phyloP scores from a whole-genome alignment of 2,888 invertebrate genomes.

The Thera obeliscata region DNA sequence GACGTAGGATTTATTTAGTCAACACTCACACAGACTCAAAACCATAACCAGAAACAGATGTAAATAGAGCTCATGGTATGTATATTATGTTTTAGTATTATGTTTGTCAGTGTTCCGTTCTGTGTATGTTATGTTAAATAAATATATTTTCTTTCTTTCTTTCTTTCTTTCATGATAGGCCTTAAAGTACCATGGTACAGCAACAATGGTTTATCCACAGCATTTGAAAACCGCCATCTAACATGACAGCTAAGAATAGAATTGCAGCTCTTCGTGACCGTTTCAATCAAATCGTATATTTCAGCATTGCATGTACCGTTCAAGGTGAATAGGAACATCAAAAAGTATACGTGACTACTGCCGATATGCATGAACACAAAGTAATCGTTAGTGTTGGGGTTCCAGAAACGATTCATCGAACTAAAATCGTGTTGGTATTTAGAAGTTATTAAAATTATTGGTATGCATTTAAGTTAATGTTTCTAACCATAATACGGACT shows the following conservation, averaged over 20 bases:
- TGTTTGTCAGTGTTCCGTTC: too few species aligned
- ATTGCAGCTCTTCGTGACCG: constrained; percentile 25
- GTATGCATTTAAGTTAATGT: too few species aligned
- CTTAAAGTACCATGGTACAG: neutral
- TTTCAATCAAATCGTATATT: constrained; percentile 26
- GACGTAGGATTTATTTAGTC: too few species aligned
- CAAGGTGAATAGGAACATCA: constrained; percentile 29
- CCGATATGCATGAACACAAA: constrained; percentile 11
- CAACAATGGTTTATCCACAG: neutral
- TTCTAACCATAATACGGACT: too few species aligned
- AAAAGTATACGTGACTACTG: constrained; percentile 20
- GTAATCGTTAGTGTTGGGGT: neutral
- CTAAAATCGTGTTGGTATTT: neutral
- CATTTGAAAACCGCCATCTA: neutral
- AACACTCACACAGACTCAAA: too few species aligned
- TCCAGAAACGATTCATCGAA: neutral
- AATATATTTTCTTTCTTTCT: too few species aligned
- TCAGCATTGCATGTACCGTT: constrained; percentile 24
- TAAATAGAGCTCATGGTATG: too few species aligned
- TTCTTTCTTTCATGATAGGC: too few species aligned
- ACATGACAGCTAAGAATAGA: neutral
- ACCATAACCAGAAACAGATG: too few species aligned
- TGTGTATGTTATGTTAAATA: too few species aligned
- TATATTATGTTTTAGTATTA: too few species aligned
- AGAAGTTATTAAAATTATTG: too few species aligned